Percentiles rank a stretch among this genome's conserved stretches.
These are phyloP conservation scores for Tragelaphus strepsiceros DNA, from an alignment of 2,113 vertebrate species.

Conservation along the genomic window DNA sequence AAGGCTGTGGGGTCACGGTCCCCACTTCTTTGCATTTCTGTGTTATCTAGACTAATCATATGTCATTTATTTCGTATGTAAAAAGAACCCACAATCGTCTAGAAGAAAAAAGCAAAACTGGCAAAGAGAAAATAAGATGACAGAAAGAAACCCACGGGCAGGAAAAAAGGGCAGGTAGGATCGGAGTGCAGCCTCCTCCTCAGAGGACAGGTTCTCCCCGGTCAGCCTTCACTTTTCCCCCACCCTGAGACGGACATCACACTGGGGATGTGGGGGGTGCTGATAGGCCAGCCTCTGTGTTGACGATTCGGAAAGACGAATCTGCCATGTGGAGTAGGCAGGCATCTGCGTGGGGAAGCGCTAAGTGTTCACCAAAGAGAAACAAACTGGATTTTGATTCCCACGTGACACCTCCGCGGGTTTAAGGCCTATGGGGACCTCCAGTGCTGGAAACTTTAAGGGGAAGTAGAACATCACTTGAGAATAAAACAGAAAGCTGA, in stretches of 20 bases:
- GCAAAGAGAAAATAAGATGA: not conserved
- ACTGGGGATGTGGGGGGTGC: accelerated
- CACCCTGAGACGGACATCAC: not conserved
- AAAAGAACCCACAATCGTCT: not conserved
- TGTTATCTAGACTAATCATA: not conserved
- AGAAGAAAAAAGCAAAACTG: not conserved
- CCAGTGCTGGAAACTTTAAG: not conserved
- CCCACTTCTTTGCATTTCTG: not conserved
- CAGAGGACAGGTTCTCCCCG: not conserved
- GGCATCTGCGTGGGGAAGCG: too few relatives aligned
- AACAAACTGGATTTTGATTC: not conserved
- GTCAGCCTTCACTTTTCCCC: not conserved
- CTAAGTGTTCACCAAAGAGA: not conserved
- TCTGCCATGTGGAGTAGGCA: not conserved
- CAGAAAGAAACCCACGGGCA: not conserved
- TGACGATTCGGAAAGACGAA: not conserved
- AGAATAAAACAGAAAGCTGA: not conserved
- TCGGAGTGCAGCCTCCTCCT: too few relatives aligned
- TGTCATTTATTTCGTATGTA: not conserved
- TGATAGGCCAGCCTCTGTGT: not conserved
- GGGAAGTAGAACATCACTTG: not conserved
- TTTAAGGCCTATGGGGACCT: not conserved
- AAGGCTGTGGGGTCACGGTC: not conserved
- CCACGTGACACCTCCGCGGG: not conserved
- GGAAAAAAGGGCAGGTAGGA: not conserved